A percentile compares a stretch with the other conserved stretches of the same genome.
Conservation (phyloP, 2,797 vertebrate genomes). For the Silurus lanzhouensis region DNA sequence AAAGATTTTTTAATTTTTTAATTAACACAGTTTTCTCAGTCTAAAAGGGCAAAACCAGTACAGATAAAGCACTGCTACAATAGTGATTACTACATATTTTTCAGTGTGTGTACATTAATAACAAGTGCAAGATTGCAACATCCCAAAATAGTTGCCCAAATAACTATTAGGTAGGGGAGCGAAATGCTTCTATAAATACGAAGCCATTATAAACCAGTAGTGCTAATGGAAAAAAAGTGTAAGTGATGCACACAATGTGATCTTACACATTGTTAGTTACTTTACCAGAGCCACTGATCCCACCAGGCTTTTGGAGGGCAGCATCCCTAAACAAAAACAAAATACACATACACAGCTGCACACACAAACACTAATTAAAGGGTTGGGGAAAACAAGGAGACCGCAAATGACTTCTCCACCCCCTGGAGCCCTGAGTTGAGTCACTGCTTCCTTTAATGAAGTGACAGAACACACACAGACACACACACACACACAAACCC, state of each 20-base stretch:
- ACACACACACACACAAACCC: constrained; percentile 3
- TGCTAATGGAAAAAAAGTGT: neutral
- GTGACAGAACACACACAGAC: constrained; percentile 32
- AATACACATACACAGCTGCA: constrained; percentile 16
- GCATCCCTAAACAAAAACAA: constrained; percentile 41
- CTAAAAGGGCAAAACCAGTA: neutral
- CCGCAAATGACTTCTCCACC: constrained; percentile 47
- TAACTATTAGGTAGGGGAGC: neutral
- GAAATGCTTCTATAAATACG: neutral
- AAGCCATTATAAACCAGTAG: neutral
- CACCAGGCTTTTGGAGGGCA: constrained; percentile 41
- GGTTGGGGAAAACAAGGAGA: constrained; percentile 43
- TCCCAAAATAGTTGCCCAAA: neutral
- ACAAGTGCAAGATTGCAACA: neutral
- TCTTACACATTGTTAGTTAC: constrained; percentile 30
- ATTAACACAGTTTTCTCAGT: neutral
- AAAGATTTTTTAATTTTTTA: neutral
- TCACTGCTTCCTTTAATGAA: constrained; percentile 51
- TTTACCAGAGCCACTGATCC: constrained; percentile 49
- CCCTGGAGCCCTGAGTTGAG: constrained; percentile 52
- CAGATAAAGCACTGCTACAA: neutral
- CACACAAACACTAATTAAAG: constrained; percentile 48
- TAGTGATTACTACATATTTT: neutral
- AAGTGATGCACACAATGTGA: neutral
- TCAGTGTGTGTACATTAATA: neutral